Conservation (phyloP, 2,888 invertebrate species). For the Choristoneura rosaceana region DNA sequence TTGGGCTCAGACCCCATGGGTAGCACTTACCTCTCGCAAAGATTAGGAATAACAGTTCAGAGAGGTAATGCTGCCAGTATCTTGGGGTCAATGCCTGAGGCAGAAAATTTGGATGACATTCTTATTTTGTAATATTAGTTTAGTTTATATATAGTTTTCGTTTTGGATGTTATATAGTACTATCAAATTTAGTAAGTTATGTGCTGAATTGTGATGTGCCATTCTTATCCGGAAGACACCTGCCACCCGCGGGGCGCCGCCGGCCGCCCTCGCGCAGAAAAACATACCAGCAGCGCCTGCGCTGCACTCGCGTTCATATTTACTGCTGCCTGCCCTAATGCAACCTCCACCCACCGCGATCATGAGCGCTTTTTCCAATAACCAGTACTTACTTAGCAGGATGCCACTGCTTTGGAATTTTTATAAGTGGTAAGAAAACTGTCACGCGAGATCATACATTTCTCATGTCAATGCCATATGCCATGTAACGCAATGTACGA, state of each 20-base stretch:
- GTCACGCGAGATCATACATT: not conserved
- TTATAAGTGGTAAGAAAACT: constrained; percentile 14
- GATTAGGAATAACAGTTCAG: no score
- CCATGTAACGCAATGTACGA: no score
- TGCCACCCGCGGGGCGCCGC: constrained; percentile 74
- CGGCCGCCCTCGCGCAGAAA: constrained; percentile 43
- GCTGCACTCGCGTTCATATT: constrained; percentile 35
- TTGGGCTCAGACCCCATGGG: no score
- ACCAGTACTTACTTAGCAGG: constrained; percentile 11
- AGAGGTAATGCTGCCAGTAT: no score
- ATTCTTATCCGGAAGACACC: constrained; percentile 73
- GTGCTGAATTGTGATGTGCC: not conserved
- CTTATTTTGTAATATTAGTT: no score
- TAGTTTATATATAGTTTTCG: no score
- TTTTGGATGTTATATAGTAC: no score
- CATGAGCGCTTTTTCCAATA: constrained; percentile 34
- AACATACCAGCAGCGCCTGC: constrained; percentile 30
- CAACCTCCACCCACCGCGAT: constrained; percentile 41
- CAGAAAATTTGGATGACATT: no score
- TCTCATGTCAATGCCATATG: not conserved
- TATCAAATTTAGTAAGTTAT: no score
- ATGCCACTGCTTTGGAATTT: constrained; percentile 25
- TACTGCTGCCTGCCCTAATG: constrained; percentile 35
- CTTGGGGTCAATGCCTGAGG: no score
- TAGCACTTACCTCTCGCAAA: no score